Evolutionary conservation across 2,797 vertebrate genomes (phyloP).

Genomic region (Phataginus tetradactyla): DNA sequence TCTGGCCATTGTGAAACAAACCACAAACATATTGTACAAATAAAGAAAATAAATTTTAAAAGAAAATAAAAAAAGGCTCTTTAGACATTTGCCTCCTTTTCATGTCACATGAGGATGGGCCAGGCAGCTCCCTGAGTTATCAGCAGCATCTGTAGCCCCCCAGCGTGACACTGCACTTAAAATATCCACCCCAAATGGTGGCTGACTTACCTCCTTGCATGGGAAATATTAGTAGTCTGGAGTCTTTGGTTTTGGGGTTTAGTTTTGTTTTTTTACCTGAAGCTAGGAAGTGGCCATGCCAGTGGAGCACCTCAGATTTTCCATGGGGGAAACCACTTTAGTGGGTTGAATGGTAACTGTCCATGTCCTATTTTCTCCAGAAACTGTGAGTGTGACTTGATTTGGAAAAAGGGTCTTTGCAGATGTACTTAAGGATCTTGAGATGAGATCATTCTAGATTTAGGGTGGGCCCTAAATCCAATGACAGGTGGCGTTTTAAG

Average conservation of each 20-base stretch:
- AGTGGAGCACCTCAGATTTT: not conserved
- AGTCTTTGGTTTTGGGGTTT: not conserved
- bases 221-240: not conserved
- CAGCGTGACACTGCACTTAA: not conserved
- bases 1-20: conserved; percentile 14
- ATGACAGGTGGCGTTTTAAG: not conserved
- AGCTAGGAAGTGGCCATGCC: not conserved
- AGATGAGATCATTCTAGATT: not conserved
- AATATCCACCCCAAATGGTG: not conserved
- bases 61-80: not conserved
- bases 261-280: not conserved
- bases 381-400: not conserved
- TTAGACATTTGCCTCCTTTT: not conserved
- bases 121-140: not conserved
- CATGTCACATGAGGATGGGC: not conserved
- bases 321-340: not conserved
- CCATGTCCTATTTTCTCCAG: not conserved
- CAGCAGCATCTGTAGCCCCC: no score
- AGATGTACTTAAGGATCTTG: not conserved
- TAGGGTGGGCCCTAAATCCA: not conserved
- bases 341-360: not conserved
- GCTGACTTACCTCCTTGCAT: not conserved
- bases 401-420: not conserved
- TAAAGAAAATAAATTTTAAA: not conserved
- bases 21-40: not conserved